phyloP scores from a whole-genome alignment of 2,113 vertebrate genomes.

The Hippoglossus stenolepis region DNA sequence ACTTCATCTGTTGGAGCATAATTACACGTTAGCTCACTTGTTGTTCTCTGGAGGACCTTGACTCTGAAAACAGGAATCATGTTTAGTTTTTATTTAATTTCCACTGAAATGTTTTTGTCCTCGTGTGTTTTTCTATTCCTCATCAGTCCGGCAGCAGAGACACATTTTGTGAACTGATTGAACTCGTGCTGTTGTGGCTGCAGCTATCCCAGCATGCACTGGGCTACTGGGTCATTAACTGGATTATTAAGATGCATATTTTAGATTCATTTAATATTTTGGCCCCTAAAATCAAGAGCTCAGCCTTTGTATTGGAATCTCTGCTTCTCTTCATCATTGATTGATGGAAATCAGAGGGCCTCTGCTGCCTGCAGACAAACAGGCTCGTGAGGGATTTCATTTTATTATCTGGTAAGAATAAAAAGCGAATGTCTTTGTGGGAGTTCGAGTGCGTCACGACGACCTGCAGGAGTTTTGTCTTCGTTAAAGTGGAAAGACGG shows the following conservation, averaged over 20 bases:
- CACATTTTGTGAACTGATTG: neutral
- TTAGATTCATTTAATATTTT: too few relatives aligned
- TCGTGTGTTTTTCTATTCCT: too few relatives aligned
- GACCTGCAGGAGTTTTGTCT: neutral
- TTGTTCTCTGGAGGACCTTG: slow-evolving; percentile 30
- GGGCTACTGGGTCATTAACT: too few relatives aligned
- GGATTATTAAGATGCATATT: neutral
- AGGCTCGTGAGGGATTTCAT: neutral
- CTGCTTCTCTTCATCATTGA: neutral
- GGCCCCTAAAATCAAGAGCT: too few relatives aligned
- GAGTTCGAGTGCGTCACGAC: neutral
- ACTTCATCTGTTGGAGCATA: slow-evolving; percentile 36
- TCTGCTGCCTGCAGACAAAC: neutral
- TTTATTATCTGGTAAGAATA: neutral
- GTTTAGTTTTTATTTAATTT: neutral
- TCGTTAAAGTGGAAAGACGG: neutral
- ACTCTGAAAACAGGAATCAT: slow-evolving; percentile 11
- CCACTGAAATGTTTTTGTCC: neutral
- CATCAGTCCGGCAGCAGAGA: too few relatives aligned
- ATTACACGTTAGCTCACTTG: slow-evolving; percentile 39
- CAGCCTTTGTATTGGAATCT: neutral
- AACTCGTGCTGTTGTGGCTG: neutral
- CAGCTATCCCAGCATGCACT: neutral
- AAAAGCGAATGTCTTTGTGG: neutral
- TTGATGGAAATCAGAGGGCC: neutral